Percentiles rank a stretch among this genome's conserved stretches.
Evolutionary conservation across 2,797 vertebrate species (phyloP).

Genomic region (Lepidocolaptes lacrymiger): DNA sequence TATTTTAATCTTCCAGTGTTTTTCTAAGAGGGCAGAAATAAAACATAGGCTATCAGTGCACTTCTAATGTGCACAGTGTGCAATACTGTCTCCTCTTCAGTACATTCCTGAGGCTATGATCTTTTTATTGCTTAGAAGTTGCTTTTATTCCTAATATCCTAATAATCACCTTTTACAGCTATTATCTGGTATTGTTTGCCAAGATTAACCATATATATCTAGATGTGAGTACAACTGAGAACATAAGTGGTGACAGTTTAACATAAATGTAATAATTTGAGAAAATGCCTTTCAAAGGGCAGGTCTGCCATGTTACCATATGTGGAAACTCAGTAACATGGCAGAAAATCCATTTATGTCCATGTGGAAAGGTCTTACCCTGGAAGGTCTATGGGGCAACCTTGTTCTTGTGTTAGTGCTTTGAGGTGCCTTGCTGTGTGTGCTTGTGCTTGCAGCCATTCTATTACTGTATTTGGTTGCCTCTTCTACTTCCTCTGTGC

Average conservation of each 20-base stretch:
- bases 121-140: background rate
- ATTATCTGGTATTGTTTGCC: background rate
- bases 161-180: background rate
- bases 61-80: background rate
- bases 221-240: background rate
- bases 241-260: background rate
- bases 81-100: background rate
- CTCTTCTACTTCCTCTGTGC: accelerated
- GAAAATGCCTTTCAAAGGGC: background rate
- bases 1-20: background rate
- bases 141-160: background rate
- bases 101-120: background rate
- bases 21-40: background rate
- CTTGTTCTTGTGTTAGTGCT: background rate
- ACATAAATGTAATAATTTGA: background rate
- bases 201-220: background rate
- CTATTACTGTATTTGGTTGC: background rate
- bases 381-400: background rate
- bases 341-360: background rate
- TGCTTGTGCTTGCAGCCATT: background rate
- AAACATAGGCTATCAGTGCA: background rate
- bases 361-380: background rate
- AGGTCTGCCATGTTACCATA: background rate
- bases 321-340: background rate
- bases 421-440: background rate